These are phyloP conservation scores for Phataginus tetradactyla DNA, from an alignment of 2,797 vertebrate species.

Conservation along the genomic window DNA sequence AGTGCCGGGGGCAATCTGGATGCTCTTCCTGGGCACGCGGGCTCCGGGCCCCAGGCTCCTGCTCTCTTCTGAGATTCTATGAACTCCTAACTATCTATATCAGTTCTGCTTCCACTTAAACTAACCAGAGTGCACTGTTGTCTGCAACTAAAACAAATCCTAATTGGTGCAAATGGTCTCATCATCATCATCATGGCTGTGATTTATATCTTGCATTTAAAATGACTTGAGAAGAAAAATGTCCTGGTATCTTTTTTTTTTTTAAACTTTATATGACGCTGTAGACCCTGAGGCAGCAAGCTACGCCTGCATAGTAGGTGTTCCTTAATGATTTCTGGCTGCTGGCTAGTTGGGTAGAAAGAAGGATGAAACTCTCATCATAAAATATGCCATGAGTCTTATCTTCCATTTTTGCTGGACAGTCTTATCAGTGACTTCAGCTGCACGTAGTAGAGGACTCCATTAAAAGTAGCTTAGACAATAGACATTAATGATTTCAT, in stretches of 20 bases:
- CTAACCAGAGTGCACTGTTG: neutral
- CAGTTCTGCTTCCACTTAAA: neutral
- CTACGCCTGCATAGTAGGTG: neutral
- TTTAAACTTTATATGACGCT: neutral
- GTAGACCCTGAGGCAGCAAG: neutral
- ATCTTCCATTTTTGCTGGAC: neutral
- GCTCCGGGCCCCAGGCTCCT: neutral
- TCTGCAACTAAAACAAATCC: neutral
- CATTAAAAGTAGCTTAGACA: neutral
- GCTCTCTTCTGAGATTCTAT: neutral
- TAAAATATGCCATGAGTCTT: neutral
- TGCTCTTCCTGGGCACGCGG: neutral
- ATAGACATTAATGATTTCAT: neutral
- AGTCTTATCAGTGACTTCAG: neutral
- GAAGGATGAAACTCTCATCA: neutral
- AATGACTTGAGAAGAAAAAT: neutral
- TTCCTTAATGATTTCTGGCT: neutral
- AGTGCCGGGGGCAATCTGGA: accelerated
- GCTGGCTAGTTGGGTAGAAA: neutral
- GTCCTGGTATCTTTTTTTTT: neutral
- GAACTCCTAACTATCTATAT: neutral
- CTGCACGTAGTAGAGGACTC: neutral
- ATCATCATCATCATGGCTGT: too few species aligned
- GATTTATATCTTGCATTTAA: neutral
- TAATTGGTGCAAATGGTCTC: neutral